phyloP scores from a whole-genome alignment of 2,797 vertebrate genomes.

The Paguma larvata region DNA sequence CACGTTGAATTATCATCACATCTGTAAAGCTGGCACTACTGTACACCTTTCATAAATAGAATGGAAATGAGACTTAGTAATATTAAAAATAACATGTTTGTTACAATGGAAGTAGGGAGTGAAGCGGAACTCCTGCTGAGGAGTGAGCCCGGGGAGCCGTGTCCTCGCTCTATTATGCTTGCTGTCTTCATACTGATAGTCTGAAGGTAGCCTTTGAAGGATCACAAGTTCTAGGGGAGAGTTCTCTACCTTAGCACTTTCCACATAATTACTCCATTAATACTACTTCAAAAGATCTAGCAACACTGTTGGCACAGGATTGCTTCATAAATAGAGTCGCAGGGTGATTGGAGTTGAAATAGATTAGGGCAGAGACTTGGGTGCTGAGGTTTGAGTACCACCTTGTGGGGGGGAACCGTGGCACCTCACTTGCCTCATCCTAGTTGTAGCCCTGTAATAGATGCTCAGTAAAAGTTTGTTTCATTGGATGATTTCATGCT shows the following conservation, averaged over 20 bases:
- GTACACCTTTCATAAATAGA: background rate
- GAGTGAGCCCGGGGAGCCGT: background rate
- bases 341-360: background rate
- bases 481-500: background rate
- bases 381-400: background rate
- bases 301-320: background rate
- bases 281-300: background rate
- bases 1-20: background rate
- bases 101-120: background rate
- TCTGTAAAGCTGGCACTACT: background rate
- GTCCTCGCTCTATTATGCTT: background rate
- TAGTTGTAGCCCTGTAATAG: background rate
- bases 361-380: background rate
- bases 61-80: background rate
- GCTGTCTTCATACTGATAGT: background rate
- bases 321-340: background rate
- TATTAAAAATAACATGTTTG: background rate
- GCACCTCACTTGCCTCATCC: background rate
- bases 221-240: background rate
- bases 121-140: background rate
- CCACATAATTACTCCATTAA: background rate
- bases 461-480: constrained; percentile 6
- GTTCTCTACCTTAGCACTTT: background rate
- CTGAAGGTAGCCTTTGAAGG: background rate
- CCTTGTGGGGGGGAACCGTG: background rate